Evolutionary conservation across 2,888 invertebrate species (phyloP).

Genomic region (Tetragonula carbonaria): DNA sequence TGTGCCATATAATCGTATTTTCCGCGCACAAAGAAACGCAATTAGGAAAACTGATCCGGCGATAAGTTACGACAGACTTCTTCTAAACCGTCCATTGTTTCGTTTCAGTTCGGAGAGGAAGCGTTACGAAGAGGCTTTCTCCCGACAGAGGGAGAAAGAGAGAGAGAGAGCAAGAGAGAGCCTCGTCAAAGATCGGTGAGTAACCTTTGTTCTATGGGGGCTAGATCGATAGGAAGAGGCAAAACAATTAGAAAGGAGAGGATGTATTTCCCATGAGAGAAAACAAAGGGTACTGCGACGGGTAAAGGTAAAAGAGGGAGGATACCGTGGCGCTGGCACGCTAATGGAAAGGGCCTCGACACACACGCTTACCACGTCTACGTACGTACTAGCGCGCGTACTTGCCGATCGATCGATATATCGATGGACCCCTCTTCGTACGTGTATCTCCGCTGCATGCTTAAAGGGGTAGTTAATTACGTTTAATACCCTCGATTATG

Average conservation of each 20-base stretch:
- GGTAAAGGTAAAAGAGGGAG: conserved; percentile 68
- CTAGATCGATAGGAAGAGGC: conserved; percentile 59
- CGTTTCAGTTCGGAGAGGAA: conserved; percentile 46
- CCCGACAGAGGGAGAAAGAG: background rate
- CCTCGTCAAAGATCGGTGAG: conserved; percentile 61
- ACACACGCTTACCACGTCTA: conserved; percentile 67
- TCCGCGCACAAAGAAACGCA: background rate
- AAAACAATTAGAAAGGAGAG: conserved; percentile 77
- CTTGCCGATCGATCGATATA: conserved; percentile 78
- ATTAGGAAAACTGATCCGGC: background rate
- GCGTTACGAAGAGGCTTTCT: background rate
- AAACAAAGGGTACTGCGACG: conserved; percentile 69
- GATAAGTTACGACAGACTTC: background rate
- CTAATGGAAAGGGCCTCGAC: conserved; percentile 80
- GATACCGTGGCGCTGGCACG: conserved; percentile 67
- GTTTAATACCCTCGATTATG: conserved; percentile 81
- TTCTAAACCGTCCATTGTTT: conserved; percentile 33
- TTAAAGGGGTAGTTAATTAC: conserved; percentile 81
- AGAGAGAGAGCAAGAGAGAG: background rate
- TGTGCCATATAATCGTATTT: background rate
- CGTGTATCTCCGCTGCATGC: conserved; percentile 67
- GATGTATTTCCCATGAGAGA: conserved; percentile 75
- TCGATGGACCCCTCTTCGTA: conserved; percentile 73
- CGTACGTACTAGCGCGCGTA: conserved; percentile 57
- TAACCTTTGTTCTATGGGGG: conserved; percentile 51